Base-by-base conservation (phyloP, 2,113 vertebrate genomes). In the Phoxinus phoxinus region DNA sequence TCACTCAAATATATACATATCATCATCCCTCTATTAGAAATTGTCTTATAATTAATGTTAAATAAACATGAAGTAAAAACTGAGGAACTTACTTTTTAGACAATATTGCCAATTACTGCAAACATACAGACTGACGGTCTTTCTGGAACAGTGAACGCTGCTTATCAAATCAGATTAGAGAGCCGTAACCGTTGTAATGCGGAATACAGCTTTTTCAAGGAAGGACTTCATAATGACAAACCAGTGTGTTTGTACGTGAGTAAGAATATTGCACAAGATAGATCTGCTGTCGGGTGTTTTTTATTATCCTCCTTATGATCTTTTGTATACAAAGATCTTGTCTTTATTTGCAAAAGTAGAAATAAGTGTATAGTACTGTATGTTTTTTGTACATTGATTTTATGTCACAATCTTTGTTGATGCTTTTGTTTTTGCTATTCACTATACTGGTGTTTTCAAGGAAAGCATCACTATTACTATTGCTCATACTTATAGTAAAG, bases 361-460 rank as follows among this genome's bases (percentile, higher is more conserved):
- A 72, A 73, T 46, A 73, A 44, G 5, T 6, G 0, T 8, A n/a
- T n/a, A n/a, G 23, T 25, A 13, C 41, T 46, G 23, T 3, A 25
- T 73, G 71, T 25, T 73, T 73, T 37, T 46, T 25, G 9, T 6
- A 13, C 12, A 73, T 46, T 73, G 71, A 73, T 73, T 73, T 73
- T 73, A 41, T 73, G 41, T 44, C 71, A 25, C 13, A 27, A 71
- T 21, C 35, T 71, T 8, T 41, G 32, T 21, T 69, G 67, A 37
- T 41, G 71, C 71, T 44, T 5, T 73, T 44, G 71, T 73, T 44
- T n/a, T 46, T 46, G 71, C n/a, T 73, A 8, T 41, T n/a, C 21
- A 12, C 35, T 73, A 41, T 9, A 46, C 8, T 8, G 41, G 23
- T 73, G 41, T 73, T 73, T 46, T 44, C 71, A 6, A 44, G 12